phyloP scores from a whole-genome alignment of 64 coral and sea anemone species.

The Montipora foliosa region DNA sequence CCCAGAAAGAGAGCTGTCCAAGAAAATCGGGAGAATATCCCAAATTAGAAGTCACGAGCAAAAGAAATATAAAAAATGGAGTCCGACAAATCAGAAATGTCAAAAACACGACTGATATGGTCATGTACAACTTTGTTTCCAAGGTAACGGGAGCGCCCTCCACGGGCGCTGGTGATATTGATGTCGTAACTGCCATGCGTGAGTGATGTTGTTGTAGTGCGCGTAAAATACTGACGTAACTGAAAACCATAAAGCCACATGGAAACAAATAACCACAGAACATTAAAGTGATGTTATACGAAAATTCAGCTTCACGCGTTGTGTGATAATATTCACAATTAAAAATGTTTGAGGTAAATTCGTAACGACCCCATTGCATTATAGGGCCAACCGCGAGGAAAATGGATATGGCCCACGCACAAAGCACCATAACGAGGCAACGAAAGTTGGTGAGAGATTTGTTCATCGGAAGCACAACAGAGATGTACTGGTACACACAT shows the following conservation, averaged over 20 bases:
- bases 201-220: conserved; percentile 67
- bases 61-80: conserved; percentile 86
- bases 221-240: conserved; percentile 69
- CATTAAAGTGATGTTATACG: conserved; percentile 91
- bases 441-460: conserved; percentile 91
- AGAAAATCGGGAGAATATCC: conserved; percentile 71
- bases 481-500: conserved; percentile 85
- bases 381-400: conserved; percentile 88
- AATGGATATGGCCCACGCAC: conserved; percentile 82
- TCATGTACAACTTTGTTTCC: conserved; percentile 69
- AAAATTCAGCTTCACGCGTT: conserved; percentile 67
- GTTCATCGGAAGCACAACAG: conserved; percentile 72
- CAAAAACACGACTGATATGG: conserved; percentile 63
- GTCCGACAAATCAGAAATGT: conserved; percentile 91
- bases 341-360: conserved; percentile 93
- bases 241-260: conserved; percentile 64
- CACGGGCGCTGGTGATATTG: conserved; percentile 49
- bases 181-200: conserved; percentile 40
- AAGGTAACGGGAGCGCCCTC: conserved; percentile 47
- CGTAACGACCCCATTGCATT: conserved; percentile 93
- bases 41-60: conserved; percentile 59
- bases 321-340: conserved; percentile 91
- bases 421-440: conserved; percentile 90
- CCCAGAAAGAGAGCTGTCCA: conserved; percentile 94
- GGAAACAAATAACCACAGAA: conserved; percentile 81